phyloP scores from a whole-genome alignment of 1,140 invertebrate genomes.

The Grapholita molesta region DNA sequence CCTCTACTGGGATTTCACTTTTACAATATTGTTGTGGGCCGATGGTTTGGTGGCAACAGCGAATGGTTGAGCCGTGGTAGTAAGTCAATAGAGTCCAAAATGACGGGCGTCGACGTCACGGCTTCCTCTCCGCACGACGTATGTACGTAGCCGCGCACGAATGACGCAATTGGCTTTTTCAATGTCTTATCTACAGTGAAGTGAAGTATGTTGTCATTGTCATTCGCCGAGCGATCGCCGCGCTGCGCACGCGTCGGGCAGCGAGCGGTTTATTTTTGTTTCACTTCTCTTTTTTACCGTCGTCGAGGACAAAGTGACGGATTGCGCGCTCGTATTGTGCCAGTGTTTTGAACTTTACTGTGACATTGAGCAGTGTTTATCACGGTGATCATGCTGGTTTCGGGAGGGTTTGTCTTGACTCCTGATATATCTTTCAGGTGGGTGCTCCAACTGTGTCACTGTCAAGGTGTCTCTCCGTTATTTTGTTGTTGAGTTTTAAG shows the following conservation, averaged over 20 bases:
- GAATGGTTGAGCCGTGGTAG: slow-evolving; percentile 2
- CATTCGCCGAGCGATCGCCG: slow-evolving; percentile 63
- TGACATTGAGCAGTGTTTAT: slow-evolving; percentile 52
- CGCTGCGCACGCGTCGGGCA: slow-evolving; percentile 59
- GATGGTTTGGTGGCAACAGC: slow-evolving; percentile 1
- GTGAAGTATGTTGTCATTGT: slow-evolving; percentile 71
- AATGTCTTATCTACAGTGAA: slow-evolving; percentile 73
- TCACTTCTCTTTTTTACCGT: slow-evolving; percentile 63
- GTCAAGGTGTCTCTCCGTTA: slow-evolving; percentile 25
- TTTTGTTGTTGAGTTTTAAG: slow-evolving; percentile 13
- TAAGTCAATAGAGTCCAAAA: slow-evolving; percentile 58
- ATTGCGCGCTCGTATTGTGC: slow-evolving; percentile 59
- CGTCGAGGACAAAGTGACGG: slow-evolving; percentile 68
- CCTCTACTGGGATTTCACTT: slow-evolving; percentile 15
- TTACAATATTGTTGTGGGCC: slow-evolving; percentile 15
- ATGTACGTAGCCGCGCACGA: slow-evolving; percentile 65
- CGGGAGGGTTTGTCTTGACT: slow-evolving; percentile 69
- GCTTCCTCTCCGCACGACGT: slow-evolving; percentile 55
- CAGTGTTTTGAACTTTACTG: slow-evolving; percentile 65
- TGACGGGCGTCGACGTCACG: slow-evolving; percentile 67
- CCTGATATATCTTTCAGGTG: slow-evolving; percentile 68
- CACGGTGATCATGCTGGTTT: slow-evolving; percentile 62
- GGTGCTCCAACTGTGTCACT: slow-evolving; percentile 58
- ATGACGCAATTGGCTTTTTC: slow-evolving; percentile 77
- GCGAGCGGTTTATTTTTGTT: slow-evolving; percentile 52